These are phyloP conservation scores for Yponomeuta evonymella DNA, from an alignment of 2,888 invertebrate genomes.

Conservation along the genomic window DNA sequence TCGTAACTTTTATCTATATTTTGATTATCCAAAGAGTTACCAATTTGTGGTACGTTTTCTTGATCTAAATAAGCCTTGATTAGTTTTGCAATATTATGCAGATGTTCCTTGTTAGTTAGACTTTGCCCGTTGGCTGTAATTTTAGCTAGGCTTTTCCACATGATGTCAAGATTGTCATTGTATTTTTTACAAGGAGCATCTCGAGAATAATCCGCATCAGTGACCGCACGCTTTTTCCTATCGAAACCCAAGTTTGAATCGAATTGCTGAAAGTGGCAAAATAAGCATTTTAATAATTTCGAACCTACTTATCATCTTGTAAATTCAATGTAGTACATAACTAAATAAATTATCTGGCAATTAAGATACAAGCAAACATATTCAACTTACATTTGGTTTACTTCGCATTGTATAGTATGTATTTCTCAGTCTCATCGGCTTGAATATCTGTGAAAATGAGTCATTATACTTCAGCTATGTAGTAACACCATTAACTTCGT, in stretches of 20 bases:
- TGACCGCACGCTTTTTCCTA: not conserved
- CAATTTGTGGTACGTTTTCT: not conserved
- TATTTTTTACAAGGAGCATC: not conserved
- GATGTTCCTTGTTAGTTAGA: slow-evolving; percentile 19
- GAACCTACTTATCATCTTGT: no score
- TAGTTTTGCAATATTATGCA: slow-evolving; percentile 31
- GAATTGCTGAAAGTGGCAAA: not conserved
- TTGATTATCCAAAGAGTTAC: not conserved
- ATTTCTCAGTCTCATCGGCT: no score
- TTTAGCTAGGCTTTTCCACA: not conserved
- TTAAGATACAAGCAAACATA: no score
- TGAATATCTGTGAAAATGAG: no score
- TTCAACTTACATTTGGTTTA: no score
- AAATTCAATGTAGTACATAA: no score
- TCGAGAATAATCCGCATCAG: not conserved
- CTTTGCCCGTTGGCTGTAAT: not conserved
- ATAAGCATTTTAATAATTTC: not conserved
- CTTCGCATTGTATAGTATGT: no score
- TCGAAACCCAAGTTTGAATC: not conserved
- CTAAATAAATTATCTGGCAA: no score
- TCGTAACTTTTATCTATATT: not conserved
- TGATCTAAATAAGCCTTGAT: slow-evolving; percentile 27
- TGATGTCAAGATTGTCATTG: not conserved
- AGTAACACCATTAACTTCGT: no score
- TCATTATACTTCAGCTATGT: no score